These are phyloP conservation scores for Pavo muticus DNA, from an alignment of 2,113 vertebrate genomes.

Conservation along the genomic window DNA sequence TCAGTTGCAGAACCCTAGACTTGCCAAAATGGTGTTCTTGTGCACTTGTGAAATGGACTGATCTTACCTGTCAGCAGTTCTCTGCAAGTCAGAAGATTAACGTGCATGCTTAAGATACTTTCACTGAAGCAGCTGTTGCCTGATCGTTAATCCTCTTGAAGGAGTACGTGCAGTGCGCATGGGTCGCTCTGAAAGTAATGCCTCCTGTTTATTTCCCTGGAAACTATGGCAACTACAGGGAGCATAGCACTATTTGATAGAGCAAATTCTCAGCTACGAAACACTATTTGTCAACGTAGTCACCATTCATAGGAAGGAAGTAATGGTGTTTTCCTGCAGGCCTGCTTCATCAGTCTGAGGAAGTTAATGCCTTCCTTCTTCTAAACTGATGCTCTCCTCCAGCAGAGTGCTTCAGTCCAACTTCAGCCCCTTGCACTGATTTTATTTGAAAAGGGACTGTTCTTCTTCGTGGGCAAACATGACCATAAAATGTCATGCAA, in stretches of 20 bases:
- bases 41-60: slow-evolving; percentile 43
- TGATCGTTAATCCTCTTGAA: slow-evolving; percentile 43
- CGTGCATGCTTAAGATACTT: slow-evolving; percentile 42
- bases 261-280: not conserved
- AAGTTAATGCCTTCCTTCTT: not conserved
- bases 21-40: slow-evolving; percentile 12
- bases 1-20: not conserved
- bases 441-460: not conserved
- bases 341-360: not conserved
- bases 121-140: slow-evolving; percentile 11
- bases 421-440: not conserved
- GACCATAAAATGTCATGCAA: not conserved
- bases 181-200: not conserved
- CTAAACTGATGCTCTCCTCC: not conserved
- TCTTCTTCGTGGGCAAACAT: not conserved
- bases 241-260: not conserved
- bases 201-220: not conserved
- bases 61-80: slow-evolving; percentile 65
- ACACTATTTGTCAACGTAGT: not conserved
- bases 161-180: not conserved
- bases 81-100: slow-evolving; percentile 51
- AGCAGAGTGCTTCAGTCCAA: not conserved
- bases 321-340: not conserved
- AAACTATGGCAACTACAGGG: not conserved
- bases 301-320: not conserved